Evolutionary conservation across 64 coral and sea anemone species (phyloP), one percentile per base, ranked within the genome.

Genomic region (Montipora efflorescens): DNA sequence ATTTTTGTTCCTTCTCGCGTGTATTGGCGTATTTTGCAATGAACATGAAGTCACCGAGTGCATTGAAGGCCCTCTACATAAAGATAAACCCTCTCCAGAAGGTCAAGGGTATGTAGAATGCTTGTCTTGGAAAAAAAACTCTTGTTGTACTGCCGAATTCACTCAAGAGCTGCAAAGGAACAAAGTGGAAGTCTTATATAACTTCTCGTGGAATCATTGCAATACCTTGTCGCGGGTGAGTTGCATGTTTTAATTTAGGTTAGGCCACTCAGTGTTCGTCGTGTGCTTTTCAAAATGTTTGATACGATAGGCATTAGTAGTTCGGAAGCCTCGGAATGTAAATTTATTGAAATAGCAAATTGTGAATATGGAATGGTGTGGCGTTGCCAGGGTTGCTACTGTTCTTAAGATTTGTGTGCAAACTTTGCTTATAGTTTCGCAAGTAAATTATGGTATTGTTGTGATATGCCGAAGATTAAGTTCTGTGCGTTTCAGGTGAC

Each of bases 151-250:
- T 0, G 91, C 94, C 3, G 43, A 95, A 19, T 95, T 98, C 50
- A 98, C 96, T 1, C 50, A 59, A 20, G 76, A 90, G 73, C 88
- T 98, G 13, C 72, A 90, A 44, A 59, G 3, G 7, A 90, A 79
- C 48, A 36, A 73, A 1, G 88, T 87, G 0, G 89, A 94, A 77
- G 78, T 89, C 7, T 58, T 98, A 5, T 90, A 89, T 49, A 98
- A 95, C 55, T 98, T 95, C 52, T 87, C 91, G 22, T 97, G 92
- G 91, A 75, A 94, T 48, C 89, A 94, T 47, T 97, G 95, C 51
- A 76, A 59, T 0, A 94, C 91, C 77, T 52, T 87, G 47, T 90
- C 84, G 15, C 4, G 91, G 81, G 92, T 94, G 62, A 80, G 70
- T 77, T 43, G 0, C 14, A 43, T 19, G 48, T 14, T 7, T 43